phyloP scores from a whole-genome alignment of 2,113 vertebrate genomes.

The Neolamprologus devosi region DNA sequence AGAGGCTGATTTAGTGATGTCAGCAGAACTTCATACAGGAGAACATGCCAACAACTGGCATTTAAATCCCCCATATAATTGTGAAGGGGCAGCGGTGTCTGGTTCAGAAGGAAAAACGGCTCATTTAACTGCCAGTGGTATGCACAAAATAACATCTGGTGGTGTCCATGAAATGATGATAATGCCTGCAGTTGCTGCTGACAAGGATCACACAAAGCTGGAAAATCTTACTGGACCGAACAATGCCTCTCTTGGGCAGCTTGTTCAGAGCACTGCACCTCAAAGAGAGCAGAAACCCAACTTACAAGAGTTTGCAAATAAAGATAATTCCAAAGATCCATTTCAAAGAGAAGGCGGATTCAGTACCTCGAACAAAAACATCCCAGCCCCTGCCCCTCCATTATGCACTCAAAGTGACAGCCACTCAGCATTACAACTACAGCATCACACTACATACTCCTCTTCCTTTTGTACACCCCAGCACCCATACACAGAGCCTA shows the following conservation, averaged over 20 bases:
- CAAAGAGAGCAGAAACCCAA: conserved; percentile 12
- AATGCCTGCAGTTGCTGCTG: conserved; percentile 1
- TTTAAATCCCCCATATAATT: conserved; percentile 8
- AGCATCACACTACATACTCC: conserved; percentile 1
- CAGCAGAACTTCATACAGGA: background rate
- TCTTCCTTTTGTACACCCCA: conserved; percentile 1
- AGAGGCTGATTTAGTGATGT: background rate
- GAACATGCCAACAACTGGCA: conserved; percentile 17
- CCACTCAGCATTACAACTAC: conserved; percentile 9
- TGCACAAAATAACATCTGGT: conserved; percentile 36
- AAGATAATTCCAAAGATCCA: background rate
- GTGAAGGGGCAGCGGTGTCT: background rate
- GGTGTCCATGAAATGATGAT: conserved; percentile 5
- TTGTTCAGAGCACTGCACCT: background rate
- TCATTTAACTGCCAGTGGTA: conserved; percentile 10
- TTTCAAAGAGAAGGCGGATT: background rate
- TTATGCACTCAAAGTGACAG: conserved; percentile 8
- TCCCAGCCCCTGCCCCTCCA: background rate
- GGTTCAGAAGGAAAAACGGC: conserved; percentile 6
- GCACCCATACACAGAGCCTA: conserved; percentile 31
- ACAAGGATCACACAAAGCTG: background rate
- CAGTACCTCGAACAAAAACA: background rate
- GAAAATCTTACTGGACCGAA: conserved; percentile 1
- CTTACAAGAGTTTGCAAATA: background rate
- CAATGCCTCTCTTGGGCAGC: background rate